Evolutionary conservation across 1,140 invertebrate species (phyloP), one percentile per base, ranked within the genome.

Genomic region (Liolophura sinensis): DNA sequence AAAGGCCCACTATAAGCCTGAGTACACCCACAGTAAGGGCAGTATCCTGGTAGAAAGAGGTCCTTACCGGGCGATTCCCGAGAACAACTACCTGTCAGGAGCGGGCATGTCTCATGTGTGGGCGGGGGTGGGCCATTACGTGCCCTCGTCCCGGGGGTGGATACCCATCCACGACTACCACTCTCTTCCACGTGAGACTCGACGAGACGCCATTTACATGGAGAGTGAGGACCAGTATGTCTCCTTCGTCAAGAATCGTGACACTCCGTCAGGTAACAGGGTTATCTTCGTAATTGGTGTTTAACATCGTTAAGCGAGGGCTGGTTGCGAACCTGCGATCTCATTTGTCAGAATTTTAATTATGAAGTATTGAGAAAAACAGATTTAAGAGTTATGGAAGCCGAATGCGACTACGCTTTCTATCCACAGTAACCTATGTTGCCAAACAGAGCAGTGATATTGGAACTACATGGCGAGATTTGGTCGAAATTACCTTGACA

Each of bases 211-310:
- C 16, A 77, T 75, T 22, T 71, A 79, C 55, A 70, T 81, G 50
- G 76, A 79, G 55, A 72, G 70, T 16, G 78, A 79, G 55, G 78
- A 81, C 51, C 62, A 77, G 18, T 81, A 72, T 72, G 76, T 78
- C 6, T 25, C 65, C 15, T 81, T 78, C 51, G 73, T 72, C 68
- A 63, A 77, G 27, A 68, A 78, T 40, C 64, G 78, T 57, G 78
- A 80, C 62, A 73, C 74, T 12, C 74, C 78, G 14, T 68, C 70
- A 52, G 78, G 78, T 80, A 71, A 62, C 3, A 20, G 47, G 22
- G 24, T 40, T 40, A 40, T 40, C 9, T 40, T 5, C 31, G 3
- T 40, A 9, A 40, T 40, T 40, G 31, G 31, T 40, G 31, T 40
- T 40, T 40, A 5, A 40, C 31, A n/a, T n/a, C n/a, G n/a, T n/a